Base-by-base conservation (phyloP, 1,140 invertebrate species). In the Sinella curviseta region DNA sequence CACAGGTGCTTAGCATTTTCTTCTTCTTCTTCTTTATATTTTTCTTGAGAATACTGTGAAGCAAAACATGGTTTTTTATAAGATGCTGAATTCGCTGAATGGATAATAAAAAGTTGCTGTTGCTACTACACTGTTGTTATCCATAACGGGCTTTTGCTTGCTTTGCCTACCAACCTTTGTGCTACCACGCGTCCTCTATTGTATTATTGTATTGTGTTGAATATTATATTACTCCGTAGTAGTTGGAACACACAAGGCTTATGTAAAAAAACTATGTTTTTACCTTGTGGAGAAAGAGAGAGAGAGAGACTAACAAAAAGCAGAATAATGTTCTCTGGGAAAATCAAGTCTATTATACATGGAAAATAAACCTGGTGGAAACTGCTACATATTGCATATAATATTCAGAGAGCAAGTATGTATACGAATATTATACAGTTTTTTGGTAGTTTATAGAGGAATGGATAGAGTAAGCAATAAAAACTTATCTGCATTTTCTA, bases 1-100 rank as follows among this genome's bases (percentile, higher is more conserved):
- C 74, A 73, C 78, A 79, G 78, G 78, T 79, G 78, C 78, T 79
- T 79, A 57, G 36, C 70, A 48, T 75, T 74, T 78, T 39, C 77
- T 34, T 31, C 77, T 78, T 60, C 55, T 60, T 60, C 24, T 60
- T 60, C 55, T 60, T 60, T 60, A 60, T 24, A 24, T 12, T 26
- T 60, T 60, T 60, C 24, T 60, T 60, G 24, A 60, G 55, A 60
- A 60, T 26, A 24, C 55, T 24, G 24, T 60, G n/a, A n/a, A n/a
- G n/a, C n/a, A n/a, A n/a, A n/a, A 60, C 55, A 60, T 60, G 17
- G 4, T n/a, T n/a, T 14, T 60, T 60, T 60, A 60, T 60, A 14
- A 60, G 55, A 60, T 60, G 55, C 55, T 60, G 55, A 60, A 60
- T 60, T 60, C 55, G 55, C 55, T 60, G 55, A 60, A 60, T 60